Evolutionary conservation across 2,888 invertebrate genomes (phyloP), one percentile per base, ranked within the genome.

Genomic region (Plagiodera versicolora): DNA sequence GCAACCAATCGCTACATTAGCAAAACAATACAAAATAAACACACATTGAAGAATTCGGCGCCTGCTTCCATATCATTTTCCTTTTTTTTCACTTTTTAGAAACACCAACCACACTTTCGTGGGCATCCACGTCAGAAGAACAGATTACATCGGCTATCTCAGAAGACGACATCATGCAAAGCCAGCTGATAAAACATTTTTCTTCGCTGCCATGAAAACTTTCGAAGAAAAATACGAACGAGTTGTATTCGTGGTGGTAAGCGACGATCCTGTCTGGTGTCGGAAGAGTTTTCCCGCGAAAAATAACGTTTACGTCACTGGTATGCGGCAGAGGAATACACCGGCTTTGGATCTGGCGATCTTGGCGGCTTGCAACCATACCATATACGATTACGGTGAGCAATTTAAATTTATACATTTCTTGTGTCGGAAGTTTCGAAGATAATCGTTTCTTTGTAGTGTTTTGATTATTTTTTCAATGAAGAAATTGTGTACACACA

Each of bases 121-220:
- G 14, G 84, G 84, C 50, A 79, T 86, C 44, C 86, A 86, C 66
- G 82, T 85, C 6, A 75, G 85, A 50, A 77, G 85, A 57, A 85
- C 85, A 1, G 86, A 86, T 73, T 86, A 85, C 71, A 78, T 83
- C 30, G 80, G 64, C 8, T 85, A 84, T 71, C 74, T 86, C 18
- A 83, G 82, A 81, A 78, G 82, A 58, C 84, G 83, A 66, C 75
- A 83, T 54, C 78, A 80, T 44, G 78, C 78, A 6, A 72, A 75
- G 44, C 77, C 81, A n/a, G 82, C 80, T 4, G 76, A 75, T 58
- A 67, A 73, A 4, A 70, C 67, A 18, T 83, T 81, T 70, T 83
- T 80, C 71, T 67, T 71, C 39, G 67, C 72, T 14, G 82, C 83
- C 2, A 83, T 83, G 81, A 70, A 70, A 32, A 77, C 81, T 63